phyloP scores from a whole-genome alignment of 2,888 invertebrate genomes.

The Alsophila aescularia region DNA sequence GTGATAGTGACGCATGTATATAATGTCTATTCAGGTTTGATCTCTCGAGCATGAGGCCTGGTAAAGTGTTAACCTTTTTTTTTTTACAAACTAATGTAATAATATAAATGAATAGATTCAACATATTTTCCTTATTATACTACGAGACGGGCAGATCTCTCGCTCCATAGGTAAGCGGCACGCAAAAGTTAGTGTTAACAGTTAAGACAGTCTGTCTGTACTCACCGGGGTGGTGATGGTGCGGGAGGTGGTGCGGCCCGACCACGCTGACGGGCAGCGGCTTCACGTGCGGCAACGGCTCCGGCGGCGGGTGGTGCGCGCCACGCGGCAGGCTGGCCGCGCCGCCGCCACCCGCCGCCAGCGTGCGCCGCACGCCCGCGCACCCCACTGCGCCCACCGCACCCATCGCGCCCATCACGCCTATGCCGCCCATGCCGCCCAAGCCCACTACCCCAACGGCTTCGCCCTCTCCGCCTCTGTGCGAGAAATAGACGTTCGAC shows the following conservation, averaged over 20 bases:
- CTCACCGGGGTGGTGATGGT: slow-evolving; percentile 36
- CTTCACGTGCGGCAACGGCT: slow-evolving; percentile 36
- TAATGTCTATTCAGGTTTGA: no score
- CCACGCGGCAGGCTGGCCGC: slow-evolving; percentile 78
- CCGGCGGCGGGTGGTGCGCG: slow-evolving; percentile 68
- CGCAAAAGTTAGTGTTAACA: no score
- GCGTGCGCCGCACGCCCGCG: slow-evolving; percentile 67
- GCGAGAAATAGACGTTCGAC: not conserved
- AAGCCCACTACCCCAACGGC: no score
- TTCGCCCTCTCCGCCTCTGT: slow-evolving; percentile 47
- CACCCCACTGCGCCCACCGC: slow-evolving; percentile 50
- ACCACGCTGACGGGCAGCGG: slow-evolving; percentile 49
- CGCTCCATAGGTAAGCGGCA: no score
- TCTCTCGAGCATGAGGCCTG: no score
- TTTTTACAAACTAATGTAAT: no score
- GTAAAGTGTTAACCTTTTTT: no score
- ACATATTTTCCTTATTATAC: no score
- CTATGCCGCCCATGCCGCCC: slow-evolving; percentile 48
- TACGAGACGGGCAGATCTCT: no score
- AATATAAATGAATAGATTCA: no score
- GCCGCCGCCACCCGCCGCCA: slow-evolving; percentile 68
- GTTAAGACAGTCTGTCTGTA: not conserved
- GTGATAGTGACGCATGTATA: no score
- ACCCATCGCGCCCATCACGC: slow-evolving; percentile 42
- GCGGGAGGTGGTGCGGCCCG: slow-evolving; percentile 37